Conservation (phyloP, 2,888 invertebrate species). For the Netelia virgata region DNA sequence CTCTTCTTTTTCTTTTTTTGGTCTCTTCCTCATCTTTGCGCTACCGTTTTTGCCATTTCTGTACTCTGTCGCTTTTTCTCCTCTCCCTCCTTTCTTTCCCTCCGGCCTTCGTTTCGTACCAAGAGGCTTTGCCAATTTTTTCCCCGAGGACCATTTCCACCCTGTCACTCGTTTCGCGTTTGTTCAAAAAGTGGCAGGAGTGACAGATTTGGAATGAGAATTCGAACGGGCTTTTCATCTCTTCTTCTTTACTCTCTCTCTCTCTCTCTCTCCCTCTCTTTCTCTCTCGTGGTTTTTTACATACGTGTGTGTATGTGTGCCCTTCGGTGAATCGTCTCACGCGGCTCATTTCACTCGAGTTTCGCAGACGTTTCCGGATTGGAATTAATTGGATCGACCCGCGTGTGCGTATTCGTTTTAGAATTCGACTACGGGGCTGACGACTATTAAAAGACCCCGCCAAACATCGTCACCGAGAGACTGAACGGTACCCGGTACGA, state of each 20-base stretch:
- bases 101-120: not conserved
- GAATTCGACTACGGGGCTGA: constrained; percentile 49
- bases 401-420: constrained; percentile 39
- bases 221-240: constrained; percentile 1
- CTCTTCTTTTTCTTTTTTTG: not conserved
- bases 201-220: constrained; percentile 15
- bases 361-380: constrained; percentile 51
- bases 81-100: not conserved
- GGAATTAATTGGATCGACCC: constrained; percentile 47
- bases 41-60: constrained; percentile 8
- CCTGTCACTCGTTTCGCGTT: constrained; percentile 2
- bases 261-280: not conserved
- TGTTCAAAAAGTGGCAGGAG: constrained; percentile 10
- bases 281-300: not conserved
- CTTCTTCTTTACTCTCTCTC: not conserved
- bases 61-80: not conserved
- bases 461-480: constrained; percentile 55
- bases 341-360: not conserved
- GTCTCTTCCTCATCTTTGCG: constrained; percentile 22
- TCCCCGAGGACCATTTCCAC: constrained; percentile 17
- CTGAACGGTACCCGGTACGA: constrained; percentile 46
- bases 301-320: constrained; percentile 2
- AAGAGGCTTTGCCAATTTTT: constrained; percentile 25
- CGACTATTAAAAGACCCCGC: constrained; percentile 60
- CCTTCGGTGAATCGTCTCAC: not conserved